Evolutionary conservation across 2,797 vertebrate genomes (phyloP).

Genomic region (Allochrocebus solatus): DNA sequence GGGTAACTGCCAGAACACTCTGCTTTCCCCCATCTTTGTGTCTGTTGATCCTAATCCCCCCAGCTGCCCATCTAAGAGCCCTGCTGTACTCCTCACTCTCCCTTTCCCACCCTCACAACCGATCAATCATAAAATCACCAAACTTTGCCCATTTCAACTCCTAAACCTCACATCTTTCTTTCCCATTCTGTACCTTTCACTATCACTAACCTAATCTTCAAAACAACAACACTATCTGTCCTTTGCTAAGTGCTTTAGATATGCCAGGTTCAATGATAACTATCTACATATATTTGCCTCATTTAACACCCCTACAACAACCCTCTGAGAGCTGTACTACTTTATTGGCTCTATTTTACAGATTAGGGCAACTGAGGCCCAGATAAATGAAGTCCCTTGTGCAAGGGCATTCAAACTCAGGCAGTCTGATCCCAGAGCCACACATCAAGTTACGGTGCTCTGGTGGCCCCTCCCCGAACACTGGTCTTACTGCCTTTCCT

Average conservation of each 20-base stretch:
- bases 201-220: background rate
- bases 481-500: background rate
- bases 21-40: background rate
- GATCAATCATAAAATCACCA: background rate
- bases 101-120: background rate
- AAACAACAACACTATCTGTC: background rate
- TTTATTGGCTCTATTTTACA: background rate
- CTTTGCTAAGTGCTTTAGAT: background rate
- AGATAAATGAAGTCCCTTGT: background rate
- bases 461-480: background rate
- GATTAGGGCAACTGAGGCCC: background rate
- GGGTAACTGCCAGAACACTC: background rate
- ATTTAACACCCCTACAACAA: background rate
- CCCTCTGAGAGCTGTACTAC: background rate
- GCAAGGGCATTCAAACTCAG: background rate
- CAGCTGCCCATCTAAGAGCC: background rate
- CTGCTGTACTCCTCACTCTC: background rate
- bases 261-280: background rate
- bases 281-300: background rate
- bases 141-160: background rate
- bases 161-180: background rate
- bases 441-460: background rate
- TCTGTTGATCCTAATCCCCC: background rate
- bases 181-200: background rate
- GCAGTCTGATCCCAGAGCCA: background rate